Conservation (phyloP, 2,113 vertebrate genomes). For the Neomonachus schauinslandi region DNA sequence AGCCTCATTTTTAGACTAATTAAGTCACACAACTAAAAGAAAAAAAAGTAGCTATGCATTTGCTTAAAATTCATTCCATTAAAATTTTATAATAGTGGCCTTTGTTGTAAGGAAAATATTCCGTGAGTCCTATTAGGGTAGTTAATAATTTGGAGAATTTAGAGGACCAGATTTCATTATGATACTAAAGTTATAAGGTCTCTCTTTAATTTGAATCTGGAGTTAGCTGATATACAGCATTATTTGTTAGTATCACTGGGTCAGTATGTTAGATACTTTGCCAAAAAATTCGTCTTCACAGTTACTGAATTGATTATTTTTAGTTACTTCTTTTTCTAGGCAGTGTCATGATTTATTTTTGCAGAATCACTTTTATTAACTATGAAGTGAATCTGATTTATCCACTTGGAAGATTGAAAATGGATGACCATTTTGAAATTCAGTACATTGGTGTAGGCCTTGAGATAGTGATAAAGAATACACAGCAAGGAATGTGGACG, state of each 20-base stretch:
- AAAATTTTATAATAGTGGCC: conserved; percentile 41
- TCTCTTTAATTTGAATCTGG: neutral
- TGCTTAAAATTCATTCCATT: conserved; percentile 46
- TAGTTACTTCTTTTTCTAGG: neutral
- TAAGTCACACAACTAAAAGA: conserved; percentile 52
- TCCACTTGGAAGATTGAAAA: neutral
- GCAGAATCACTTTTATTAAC: conserved; percentile 4
- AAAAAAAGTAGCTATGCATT: conserved; percentile 30
- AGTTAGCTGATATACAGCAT: neutral
- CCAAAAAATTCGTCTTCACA: neutral
- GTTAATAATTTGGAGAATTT: conserved; percentile 53
- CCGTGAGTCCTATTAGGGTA: neutral
- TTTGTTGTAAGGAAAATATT: conserved; percentile 61
- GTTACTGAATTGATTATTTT: neutral
- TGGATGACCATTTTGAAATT: neutral
- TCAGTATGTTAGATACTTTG: neutral
- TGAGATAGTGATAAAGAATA: neutral
- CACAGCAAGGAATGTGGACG: neutral
- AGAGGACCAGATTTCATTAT: conserved; percentile 10
- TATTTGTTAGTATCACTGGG: neutral
- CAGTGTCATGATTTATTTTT: neutral
- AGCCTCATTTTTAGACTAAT: conserved; percentile 54
- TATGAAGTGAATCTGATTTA: neutral
- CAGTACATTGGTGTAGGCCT: neutral
- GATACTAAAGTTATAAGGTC: neutral